These are phyloP conservation scores for Atrina japonica DNA, from an alignment of 2,888 invertebrate genomes.

Conservation along the genomic window DNA sequence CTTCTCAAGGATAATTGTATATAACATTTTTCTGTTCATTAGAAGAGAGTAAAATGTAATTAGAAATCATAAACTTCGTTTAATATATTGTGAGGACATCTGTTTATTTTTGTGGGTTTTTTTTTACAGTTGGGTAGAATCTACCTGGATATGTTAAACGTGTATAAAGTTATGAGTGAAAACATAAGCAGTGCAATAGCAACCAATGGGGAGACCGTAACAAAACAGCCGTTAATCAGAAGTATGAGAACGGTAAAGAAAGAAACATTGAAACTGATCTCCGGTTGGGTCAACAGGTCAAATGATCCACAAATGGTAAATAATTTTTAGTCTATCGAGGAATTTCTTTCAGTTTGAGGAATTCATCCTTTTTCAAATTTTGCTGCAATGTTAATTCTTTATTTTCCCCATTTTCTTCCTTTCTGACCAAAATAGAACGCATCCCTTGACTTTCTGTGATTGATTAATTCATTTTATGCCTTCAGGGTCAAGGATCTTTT, in stretches of 20 bases:
- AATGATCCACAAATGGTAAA: conserved; percentile 86
- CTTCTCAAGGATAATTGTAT: no score
- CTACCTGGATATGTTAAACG: conserved; percentile 99
- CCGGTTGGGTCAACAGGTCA: conserved; percentile 96
- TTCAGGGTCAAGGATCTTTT: no score
- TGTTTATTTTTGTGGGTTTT: not conserved
- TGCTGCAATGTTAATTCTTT: no score
- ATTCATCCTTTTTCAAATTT: no score
- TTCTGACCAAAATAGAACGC: no score
- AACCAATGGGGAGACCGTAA: conserved; percentile 96
- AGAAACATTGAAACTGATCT: conserved; percentile 97
- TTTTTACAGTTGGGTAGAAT: conserved; percentile 92
- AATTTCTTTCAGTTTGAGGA: not conserved
- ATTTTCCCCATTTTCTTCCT: no score
- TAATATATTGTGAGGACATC: not conserved
- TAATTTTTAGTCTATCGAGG: not conserved
- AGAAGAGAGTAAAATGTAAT: not conserved
- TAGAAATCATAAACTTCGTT: conserved; percentile 1
- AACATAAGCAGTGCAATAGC: conserved; percentile 86
- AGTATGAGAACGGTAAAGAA: conserved; percentile 99
- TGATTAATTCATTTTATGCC: no score
- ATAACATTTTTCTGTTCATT: no score
- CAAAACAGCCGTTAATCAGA: conserved; percentile 98
- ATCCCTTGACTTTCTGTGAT: no score
- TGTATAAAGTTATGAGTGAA: conserved; percentile 93